These are phyloP conservation scores for Todus mexicanus DNA, from an alignment of 2,797 vertebrate genomes.

Conservation along the genomic window DNA sequence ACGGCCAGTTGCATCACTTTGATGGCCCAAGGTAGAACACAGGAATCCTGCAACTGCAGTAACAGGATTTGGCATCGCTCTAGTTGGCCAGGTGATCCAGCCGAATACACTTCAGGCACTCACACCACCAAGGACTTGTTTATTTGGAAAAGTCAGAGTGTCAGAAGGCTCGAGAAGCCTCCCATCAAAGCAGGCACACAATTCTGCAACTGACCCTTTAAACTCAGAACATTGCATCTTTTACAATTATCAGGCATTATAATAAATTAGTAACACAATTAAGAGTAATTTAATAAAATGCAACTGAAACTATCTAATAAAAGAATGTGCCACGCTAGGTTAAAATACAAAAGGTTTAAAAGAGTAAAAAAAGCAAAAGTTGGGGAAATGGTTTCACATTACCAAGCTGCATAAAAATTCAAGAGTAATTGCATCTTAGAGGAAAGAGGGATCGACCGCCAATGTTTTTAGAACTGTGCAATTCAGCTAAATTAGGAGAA, in stretches of 20 bases:
- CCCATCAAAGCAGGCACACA: background rate
- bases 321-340: background rate
- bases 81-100: accelerated
- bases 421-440: background rate
- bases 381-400: background rate
- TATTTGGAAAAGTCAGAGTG: background rate
- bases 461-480: background rate
- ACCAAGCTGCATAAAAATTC: background rate
- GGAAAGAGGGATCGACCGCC: background rate
- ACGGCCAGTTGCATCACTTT: accelerated
- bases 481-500: background rate
- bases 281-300: background rate
- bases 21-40: too few species aligned
- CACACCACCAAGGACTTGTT: background rate
- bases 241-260: background rate
- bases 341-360: background rate
- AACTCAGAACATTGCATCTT: background rate
- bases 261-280: background rate
- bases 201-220: background rate
- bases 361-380: background rate
- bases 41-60: background rate
- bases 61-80: background rate
- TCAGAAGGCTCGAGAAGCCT: background rate
- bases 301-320: background rate
- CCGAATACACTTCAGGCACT: background rate